Evolutionary conservation across 2,113 vertebrate species (phyloP).

Genomic region (Coracopsis vasa): DNA sequence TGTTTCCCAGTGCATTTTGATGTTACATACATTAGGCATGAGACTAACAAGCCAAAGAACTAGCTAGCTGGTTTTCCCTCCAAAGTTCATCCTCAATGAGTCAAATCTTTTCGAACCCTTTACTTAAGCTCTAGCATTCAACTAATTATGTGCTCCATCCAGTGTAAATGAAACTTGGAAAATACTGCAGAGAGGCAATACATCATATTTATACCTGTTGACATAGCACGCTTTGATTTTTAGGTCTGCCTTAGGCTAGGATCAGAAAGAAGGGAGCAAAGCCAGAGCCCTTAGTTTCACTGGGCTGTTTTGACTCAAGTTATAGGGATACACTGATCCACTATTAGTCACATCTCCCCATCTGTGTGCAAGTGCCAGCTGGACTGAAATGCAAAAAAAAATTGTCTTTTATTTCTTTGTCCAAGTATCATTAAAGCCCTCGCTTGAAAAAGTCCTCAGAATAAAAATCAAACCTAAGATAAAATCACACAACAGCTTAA

Average conservation of each 20-base stretch:
- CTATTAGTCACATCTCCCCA: not conserved
- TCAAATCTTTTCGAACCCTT: not conserved
- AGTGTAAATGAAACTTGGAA: not conserved
- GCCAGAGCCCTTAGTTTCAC: not conserved
- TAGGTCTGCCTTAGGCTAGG: not conserved
- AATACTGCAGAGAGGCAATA: not conserved
- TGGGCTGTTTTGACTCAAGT: not conserved
- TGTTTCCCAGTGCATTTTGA: not conserved
- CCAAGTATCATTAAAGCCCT: not conserved
- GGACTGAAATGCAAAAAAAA: not conserved
- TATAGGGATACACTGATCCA: not conserved
- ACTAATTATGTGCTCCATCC: not conserved
- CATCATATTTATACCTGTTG: not conserved
- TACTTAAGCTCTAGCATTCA: not conserved
- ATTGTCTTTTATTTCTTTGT: not conserved
- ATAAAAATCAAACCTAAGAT: not conserved
- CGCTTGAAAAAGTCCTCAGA: not conserved
- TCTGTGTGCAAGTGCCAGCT: not conserved
- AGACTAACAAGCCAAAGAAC: not conserved
- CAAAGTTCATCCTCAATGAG: not conserved
- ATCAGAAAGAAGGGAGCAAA: not conserved
- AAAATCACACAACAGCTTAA: not conserved
- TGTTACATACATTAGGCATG: not conserved
- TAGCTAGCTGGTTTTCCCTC: not conserved
- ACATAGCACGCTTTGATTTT: slow-evolving; percentile 12